Base-by-base conservation (phyloP, 2,888 invertebrate species). In the Perizoma flavofasciatum region DNA sequence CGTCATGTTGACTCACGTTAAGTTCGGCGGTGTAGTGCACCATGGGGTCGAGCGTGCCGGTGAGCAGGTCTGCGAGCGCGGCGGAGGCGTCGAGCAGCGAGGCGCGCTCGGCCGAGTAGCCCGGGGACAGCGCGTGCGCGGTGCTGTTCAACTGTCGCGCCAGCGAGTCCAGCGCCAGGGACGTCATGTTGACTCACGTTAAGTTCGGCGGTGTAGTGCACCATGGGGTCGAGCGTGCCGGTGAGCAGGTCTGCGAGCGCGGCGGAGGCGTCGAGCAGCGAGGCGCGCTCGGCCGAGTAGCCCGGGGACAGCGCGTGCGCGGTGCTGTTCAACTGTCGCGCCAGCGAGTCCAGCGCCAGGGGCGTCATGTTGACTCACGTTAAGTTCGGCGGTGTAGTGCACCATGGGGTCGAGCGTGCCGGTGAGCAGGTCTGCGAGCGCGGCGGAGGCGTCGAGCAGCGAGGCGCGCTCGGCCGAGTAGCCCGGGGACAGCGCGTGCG, bases 371-470 rank as follows among this genome's bases (percentile, higher is more conserved):
- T n/a, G n/a, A n/a, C n/a, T n/a, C n/a, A n/a, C n/a, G n/a, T n/a
- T n/a, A n/a, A 95, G 90, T 69, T 85, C 76, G 49, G 88, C 83
- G 50, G 95, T 94, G 72, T 93, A 86, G 33, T 78, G 74, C 41
- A 92, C 88, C 95, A 96, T 95, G 46, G 95, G 95, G 51, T 81
- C 79, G 45, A 96, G 94, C 62, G 94, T 85, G 65, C 93, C 93
- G 46, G 81, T 83, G 70, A 95, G 95, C 80, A 95, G 95, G 9
- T 89, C 86, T 64, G 91, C 88, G 66, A 96, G 88, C 93, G 93
- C 52, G 33, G 53, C 63, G 5, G 94, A 93, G 68, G 94, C 94
- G 61, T 87, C 87, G 54, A 83, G 82, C 83, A 72, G 87, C 78
- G 82, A 73, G 1, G 65, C 74, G 66, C 40, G 86, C 82, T 87